These are phyloP conservation scores for Plebejus melissa DNA, from an alignment of 2,888 invertebrate species.

Conservation along the genomic window DNA sequence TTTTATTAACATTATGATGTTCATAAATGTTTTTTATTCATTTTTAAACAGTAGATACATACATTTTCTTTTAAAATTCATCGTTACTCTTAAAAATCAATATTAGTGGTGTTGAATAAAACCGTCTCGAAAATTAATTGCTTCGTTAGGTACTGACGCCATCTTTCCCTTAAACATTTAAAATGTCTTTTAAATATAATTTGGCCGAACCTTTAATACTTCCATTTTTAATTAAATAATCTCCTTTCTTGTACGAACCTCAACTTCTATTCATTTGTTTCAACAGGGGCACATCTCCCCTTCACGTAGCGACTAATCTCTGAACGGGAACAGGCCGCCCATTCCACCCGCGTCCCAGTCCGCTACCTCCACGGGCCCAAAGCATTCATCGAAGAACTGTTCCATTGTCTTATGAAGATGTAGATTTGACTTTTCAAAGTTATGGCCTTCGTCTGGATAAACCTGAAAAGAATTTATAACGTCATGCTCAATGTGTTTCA, in stretches of 20 bases:
- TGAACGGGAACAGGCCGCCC: slow-evolving; percentile 76
- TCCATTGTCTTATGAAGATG: slow-evolving; percentile 93
- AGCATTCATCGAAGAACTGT: slow-evolving; percentile 91
- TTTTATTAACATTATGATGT: not conserved
- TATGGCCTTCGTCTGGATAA: slow-evolving; percentile 92
- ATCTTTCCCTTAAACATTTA: not conserved
- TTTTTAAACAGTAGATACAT: not conserved
- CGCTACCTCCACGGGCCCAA: slow-evolving; percentile 84
- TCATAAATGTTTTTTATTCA: not conserved
- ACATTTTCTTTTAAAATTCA: not conserved
- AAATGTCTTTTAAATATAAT: slow-evolving; percentile 23
- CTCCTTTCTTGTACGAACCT: not conserved
- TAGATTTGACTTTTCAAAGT: slow-evolving; percentile 83
- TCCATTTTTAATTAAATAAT: slow-evolving; percentile 12
- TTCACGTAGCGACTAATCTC: slow-evolving; percentile 49
- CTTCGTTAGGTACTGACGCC: not conserved
- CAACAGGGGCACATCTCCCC: slow-evolving; percentile 24
- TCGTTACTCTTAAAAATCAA: not conserved
- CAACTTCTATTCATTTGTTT: not conserved
- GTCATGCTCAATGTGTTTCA: not conserved
- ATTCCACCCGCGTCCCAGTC: slow-evolving; percentile 83
- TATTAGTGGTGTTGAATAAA: not conserved
- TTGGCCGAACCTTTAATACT: slow-evolving; percentile 23
- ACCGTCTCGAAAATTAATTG: not conserved
- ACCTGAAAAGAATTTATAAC: slow-evolving; percentile 73